Conservation (phyloP, 2,888 invertebrate genomes). For the Epinotia bilunana region DNA sequence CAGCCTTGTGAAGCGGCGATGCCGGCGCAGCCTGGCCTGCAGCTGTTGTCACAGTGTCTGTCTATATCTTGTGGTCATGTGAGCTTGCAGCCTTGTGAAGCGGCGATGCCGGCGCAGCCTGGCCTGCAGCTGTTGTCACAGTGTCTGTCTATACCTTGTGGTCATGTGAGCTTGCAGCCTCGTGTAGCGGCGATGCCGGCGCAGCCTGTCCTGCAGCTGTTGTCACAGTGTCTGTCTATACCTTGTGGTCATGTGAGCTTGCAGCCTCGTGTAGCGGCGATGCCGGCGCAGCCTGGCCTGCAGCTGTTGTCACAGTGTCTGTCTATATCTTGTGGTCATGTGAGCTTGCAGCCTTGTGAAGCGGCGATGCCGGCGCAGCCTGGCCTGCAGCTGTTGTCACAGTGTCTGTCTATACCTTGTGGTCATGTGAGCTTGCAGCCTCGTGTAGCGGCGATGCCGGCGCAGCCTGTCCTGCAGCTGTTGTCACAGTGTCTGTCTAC, state of each 20-base stretch:
- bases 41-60: constrained; percentile 94
- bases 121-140: constrained; percentile 93
- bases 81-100: constrained; percentile 91
- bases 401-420: constrained; percentile 93
- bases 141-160: constrained; percentile 90
- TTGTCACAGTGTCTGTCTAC: constrained; percentile 91
- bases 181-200: constrained; percentile 92
- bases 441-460: constrained; percentile 92
- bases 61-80: constrained; percentile 93
- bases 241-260: constrained; percentile 92
- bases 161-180: constrained; percentile 92
- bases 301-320: constrained; percentile 93
- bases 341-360: constrained; percentile 92
- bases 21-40: constrained; percentile 90
- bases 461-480: constrained; percentile 92
- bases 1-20: constrained; percentile 92
- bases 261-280: constrained; percentile 91
- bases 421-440: constrained; percentile 92
- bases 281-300: constrained; percentile 91
- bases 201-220: constrained; percentile 91
- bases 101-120: constrained; percentile 92
- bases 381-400: constrained; percentile 92
- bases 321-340: constrained; percentile 93
- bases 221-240: constrained; percentile 92
- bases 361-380: constrained; percentile 91